Base-by-base conservation (phyloP, 37 sponge, comb jelly and placozoan species). In the Agelas oroides region DNA sequence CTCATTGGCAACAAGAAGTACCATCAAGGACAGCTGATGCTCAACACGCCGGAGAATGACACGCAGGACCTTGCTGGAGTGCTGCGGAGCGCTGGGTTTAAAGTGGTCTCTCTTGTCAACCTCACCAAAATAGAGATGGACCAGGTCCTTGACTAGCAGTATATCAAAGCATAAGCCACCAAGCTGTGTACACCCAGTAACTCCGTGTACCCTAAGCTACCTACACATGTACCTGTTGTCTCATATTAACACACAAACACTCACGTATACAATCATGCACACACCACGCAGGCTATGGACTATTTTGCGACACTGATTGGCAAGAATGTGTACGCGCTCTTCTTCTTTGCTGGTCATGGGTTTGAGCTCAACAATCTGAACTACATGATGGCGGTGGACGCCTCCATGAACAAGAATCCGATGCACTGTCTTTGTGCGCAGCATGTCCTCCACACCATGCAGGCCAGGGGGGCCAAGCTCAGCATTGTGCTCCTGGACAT, bases 271-370 rank as follows among this genome's bases (percentile, higher is more conserved):
- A n/a, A n/a, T n/a, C n/a, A n/a, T n/a, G 18, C 58, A 56, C 58
- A 56, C 58, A 56, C n/a, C n/a, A n/a, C 58, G 0, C 79, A 78
- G 58, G 99, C 99, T 59, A 60, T 96, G 33, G 59, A 85, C 38
- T 92, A 87, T 88, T 94, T 94, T 83, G 78, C 79, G 39, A 69
- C 78, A 33, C 83, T 97, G 53, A 81, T 97, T 34, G 91, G 91
- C 35, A 79, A 84, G 52, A 95, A 94, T 24, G 97, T 98, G 54
- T 96, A 98, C 46, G 97, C 97, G 25, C 75, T 98, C 77, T 96
- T 98, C 95, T 98, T 96, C 91, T 98, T 96, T 89, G 99, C 97
- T 53, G 99, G 99, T 17, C 99, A 98, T 63, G 99, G 99, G 54
- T 98, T 98, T 86, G 95, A 98, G 85, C 67, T 77, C 37, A 88